Percentiles rank a stretch among this genome's conserved stretches.
Evolutionary conservation across 1,140 invertebrate genomes (phyloP).

Genomic region (Cyclargus thomasi): DNA sequence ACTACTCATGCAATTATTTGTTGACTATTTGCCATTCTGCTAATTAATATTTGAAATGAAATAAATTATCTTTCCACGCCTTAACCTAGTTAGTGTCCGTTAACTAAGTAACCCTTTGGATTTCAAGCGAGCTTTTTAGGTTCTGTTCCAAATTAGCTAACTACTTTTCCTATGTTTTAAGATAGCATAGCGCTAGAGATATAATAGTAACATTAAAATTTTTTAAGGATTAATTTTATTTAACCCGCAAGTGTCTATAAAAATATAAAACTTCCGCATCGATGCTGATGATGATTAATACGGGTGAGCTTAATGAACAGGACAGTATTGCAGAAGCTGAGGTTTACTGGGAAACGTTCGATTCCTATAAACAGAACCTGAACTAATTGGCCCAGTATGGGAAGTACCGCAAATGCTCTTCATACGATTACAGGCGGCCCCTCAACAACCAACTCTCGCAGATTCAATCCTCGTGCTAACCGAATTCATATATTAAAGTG

Average conservation of each 20-base stretch:
- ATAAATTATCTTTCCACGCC: neutral
- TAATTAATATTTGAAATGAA: neutral
- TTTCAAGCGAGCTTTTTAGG: no score
- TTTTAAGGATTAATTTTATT: no score
- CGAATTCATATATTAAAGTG: neutral
- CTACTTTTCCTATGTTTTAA: no score
- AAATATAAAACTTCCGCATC: no score
- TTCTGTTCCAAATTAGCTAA: no score
- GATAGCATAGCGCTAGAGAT: no score
- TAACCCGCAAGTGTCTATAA: no score
- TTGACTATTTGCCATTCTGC: neutral
- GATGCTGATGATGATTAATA: neutral
- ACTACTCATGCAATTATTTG: neutral
- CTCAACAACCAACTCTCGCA: constrained; percentile 27
- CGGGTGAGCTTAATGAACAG: neutral
- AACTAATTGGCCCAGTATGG: constrained; percentile 42
- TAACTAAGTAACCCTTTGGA: no score
- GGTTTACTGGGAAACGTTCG: neutral
- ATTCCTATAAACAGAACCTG: constrained; percentile 37
- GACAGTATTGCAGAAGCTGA: constrained; percentile 3
- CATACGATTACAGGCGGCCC: constrained; percentile 30
- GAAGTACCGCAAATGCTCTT: constrained; percentile 34
- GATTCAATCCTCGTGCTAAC: constrained; percentile 23
- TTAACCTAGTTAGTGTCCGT: no score
- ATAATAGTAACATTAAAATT: no score